A percentile compares a stretch with the other conserved stretches of the same genome.
These are phyloP conservation scores for Nibea coibor DNA, from an alignment of 2,113 vertebrate species.

Conservation along the genomic window DNA sequence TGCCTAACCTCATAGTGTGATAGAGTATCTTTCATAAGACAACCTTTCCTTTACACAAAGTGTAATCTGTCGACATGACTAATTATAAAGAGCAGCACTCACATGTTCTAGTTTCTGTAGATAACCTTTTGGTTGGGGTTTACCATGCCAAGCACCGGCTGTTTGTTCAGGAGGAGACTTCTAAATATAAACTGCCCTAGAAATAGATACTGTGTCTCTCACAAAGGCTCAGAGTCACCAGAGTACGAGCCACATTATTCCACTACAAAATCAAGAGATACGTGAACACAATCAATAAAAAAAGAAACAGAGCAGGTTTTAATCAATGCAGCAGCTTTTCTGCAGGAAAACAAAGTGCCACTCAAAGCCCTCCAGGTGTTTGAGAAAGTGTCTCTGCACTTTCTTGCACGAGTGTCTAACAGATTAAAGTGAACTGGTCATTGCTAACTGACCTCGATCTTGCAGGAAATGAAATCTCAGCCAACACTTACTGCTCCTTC, in stretches of 20 bases:
- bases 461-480: constrained; percentile 1
- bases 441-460: not conserved
- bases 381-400: not conserved
- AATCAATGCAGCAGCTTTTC: not conserved
- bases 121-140: constrained; percentile 43
- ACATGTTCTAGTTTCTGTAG: not conserved
- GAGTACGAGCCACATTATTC: constrained; percentile 2
- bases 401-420: not conserved
- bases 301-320: not conserved
- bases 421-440: not conserved
- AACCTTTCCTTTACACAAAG: not conserved
- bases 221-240: constrained; percentile 41
- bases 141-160: constrained; percentile 35
- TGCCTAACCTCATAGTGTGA: too few species aligned
- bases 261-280: not conserved
- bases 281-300: not conserved
- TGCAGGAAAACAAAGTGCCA: not conserved
- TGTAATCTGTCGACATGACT: not conserved
- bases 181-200: constrained; percentile 78
- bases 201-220: constrained; percentile 58
- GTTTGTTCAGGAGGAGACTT: constrained; percentile 48
- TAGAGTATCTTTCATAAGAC: not conserved
- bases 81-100: not conserved
- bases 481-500: constrained; percentile 43
- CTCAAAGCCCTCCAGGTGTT: not conserved